These are phyloP conservation scores for Caenorhabditis brenneri DNA, from an alignment of 1,140 invertebrate species.

Conservation along the genomic window DNA sequence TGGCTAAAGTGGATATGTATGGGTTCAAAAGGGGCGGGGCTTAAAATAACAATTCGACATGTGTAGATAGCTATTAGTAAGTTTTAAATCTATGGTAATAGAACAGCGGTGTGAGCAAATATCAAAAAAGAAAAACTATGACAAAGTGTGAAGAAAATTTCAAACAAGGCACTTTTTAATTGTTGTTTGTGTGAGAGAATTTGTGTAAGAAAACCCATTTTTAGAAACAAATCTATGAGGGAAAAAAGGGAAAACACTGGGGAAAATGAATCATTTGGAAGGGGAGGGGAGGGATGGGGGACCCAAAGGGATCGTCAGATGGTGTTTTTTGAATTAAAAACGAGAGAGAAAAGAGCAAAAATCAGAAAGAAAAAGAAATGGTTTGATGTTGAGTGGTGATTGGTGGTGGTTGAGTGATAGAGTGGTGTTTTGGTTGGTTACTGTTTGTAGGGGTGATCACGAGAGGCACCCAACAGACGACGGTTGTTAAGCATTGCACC, in stretches of 20 bases:
- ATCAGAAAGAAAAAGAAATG: neutral
- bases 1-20: neutral
- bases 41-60: no score
- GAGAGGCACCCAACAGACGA: conserved; percentile 51
- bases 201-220: neutral
- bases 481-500: conserved; percentile 56
- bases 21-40: neutral
- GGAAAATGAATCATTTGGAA: neutral
- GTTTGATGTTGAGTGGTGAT: neutral
- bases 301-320: neutral
- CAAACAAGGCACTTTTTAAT: neutral
- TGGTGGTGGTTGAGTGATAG: conserved; percentile 9
- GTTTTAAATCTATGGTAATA: no score
- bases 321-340: no score
- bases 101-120: neutral
- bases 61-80: no score
- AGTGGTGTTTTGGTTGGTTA: conserved; percentile 45
- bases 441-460: conserved; percentile 58
- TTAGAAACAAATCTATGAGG: neutral
- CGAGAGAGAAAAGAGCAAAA: neutral
- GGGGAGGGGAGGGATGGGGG: neutral
- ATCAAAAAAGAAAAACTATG: neutral
- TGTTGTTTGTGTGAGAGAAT: neutral
- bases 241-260: conserved; percentile 3
- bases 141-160: neutral